These are phyloP conservation scores for Erinaceus europaeus DNA, from an alignment of 2,113 vertebrate species.

Conservation along the genomic window DNA sequence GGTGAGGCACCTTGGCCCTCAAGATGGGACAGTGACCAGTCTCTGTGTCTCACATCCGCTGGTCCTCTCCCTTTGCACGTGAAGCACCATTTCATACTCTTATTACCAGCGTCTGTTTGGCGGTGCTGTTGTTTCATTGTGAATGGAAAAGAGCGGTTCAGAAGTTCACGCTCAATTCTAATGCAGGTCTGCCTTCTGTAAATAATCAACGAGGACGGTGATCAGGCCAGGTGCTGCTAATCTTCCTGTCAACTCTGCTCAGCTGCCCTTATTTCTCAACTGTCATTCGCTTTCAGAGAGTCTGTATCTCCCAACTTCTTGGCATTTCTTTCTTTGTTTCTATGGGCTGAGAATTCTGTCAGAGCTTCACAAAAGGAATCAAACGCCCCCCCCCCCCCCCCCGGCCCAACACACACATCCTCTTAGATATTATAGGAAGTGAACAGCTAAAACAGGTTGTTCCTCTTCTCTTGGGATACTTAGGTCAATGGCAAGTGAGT, in stretches of 20 bases:
- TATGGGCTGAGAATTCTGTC: constrained; percentile 14
- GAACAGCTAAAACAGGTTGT: constrained; percentile 50
- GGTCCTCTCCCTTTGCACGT: constrained; percentile 54
- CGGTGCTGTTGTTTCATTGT: constrained; percentile 77
- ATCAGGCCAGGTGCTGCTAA: constrained; percentile 64
- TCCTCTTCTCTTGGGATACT: background rate
- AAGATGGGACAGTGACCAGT: constrained; percentile 60
- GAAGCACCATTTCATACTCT: constrained; percentile 70
- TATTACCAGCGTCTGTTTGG: constrained; percentile 75
- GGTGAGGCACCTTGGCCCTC: constrained; percentile 53
- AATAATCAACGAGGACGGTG: constrained; percentile 82
- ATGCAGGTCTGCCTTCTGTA: constrained; percentile 77
- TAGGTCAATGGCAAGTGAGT: constrained; percentile 32
- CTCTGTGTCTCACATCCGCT: constrained; percentile 65
- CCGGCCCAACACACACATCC: too few relatives aligned
- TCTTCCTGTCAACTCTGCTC: constrained; percentile 57
- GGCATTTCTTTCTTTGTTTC: constrained; percentile 51
- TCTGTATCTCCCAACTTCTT: constrained; percentile 48
- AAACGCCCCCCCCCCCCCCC: background rate
- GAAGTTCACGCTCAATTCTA: constrained; percentile 82
- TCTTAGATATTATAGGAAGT: constrained; percentile 35
- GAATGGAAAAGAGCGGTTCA: constrained; percentile 81
- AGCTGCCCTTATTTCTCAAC: background rate
- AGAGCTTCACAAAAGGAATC: constrained; percentile 37
- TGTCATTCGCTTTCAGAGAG: constrained; percentile 37